These are phyloP conservation scores for Papilio helenus DNA, from an alignment of 1,140 invertebrate species.

Conservation along the genomic window DNA sequence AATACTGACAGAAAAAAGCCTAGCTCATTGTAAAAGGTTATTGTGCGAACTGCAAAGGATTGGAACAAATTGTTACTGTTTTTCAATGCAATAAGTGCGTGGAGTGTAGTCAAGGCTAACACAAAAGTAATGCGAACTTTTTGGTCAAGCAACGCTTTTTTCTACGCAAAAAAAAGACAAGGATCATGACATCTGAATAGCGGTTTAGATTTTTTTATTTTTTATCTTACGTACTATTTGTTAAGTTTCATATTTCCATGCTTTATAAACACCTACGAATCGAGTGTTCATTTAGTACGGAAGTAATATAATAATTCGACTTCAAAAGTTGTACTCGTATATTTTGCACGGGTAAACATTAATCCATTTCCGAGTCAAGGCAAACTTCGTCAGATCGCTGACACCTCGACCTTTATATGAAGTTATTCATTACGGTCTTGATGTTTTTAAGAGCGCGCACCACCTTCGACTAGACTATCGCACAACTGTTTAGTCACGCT, in stretches of 20 bases:
- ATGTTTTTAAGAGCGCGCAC: background rate
- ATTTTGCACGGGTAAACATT: background rate
- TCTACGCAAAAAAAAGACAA: background rate
- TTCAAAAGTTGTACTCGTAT: conserved; percentile 14
- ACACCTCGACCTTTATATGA: background rate
- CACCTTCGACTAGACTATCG: no score
- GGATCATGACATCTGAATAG: background rate
- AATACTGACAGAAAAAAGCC: conserved; percentile 11
- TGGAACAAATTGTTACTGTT: conserved; percentile 7
- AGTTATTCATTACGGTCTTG: background rate
- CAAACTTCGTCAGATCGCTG: conserved; percentile 15
- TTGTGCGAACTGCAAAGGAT: conserved; percentile 11
- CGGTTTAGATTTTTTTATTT: background rate
- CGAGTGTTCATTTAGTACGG: background rate
- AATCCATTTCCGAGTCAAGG: conserved; percentile 16
- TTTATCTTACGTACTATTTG: background rate
- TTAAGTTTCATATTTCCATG: background rate
- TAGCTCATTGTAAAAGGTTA: conserved; percentile 1
- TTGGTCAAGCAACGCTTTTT: background rate
- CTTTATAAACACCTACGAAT: background rate
- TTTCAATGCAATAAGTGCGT: background rate
- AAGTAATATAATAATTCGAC: conserved; percentile 1
- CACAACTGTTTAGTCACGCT: no score
- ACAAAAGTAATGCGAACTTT: background rate
- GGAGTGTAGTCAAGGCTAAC: background rate